phyloP scores from a whole-genome alignment of 2,113 vertebrate genomes.

The Sterrhoptilus dennistouni region DNA sequence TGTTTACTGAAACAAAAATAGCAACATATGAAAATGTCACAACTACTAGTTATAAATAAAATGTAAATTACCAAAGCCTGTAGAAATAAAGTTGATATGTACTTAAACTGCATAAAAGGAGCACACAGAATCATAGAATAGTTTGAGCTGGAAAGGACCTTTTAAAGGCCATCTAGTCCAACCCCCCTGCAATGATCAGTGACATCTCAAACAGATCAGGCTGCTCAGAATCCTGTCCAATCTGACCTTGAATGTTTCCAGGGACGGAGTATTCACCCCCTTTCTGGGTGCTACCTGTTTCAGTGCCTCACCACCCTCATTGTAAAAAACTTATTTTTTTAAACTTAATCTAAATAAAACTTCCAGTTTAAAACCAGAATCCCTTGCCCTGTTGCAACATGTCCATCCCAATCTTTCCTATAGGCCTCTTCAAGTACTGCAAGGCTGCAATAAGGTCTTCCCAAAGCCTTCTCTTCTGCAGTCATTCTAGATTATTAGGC shows the following conservation, averaged over 20 bases:
- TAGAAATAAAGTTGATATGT: not conserved
- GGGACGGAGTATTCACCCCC: not conserved
- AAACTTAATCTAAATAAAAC: not conserved
- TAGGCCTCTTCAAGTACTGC: not conserved
- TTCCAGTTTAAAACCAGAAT: not conserved
- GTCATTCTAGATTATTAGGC: not conserved
- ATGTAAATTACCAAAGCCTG: not conserved
- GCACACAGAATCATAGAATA: not conserved
- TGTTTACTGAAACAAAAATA: constrained; percentile 2
- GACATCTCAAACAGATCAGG: not conserved
- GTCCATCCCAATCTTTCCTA: not conserved
- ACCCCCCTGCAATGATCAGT: not conserved
- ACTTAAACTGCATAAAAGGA: not conserved
- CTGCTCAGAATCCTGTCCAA: not conserved
- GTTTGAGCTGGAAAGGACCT: not conserved
- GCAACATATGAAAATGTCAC: not conserved
- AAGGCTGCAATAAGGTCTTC: not conserved
- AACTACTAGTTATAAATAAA: not conserved
- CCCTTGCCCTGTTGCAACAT: not conserved
- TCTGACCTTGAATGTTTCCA: not conserved
- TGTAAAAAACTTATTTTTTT: not conserved
- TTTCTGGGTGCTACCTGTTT: not conserved
- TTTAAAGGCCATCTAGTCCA: not conserved
- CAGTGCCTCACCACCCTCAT: not conserved
- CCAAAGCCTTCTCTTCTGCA: not conserved